Evolutionary conservation across 1,140 invertebrate genomes (phyloP).

Genomic region (Lepidurus arcticus): DNA sequence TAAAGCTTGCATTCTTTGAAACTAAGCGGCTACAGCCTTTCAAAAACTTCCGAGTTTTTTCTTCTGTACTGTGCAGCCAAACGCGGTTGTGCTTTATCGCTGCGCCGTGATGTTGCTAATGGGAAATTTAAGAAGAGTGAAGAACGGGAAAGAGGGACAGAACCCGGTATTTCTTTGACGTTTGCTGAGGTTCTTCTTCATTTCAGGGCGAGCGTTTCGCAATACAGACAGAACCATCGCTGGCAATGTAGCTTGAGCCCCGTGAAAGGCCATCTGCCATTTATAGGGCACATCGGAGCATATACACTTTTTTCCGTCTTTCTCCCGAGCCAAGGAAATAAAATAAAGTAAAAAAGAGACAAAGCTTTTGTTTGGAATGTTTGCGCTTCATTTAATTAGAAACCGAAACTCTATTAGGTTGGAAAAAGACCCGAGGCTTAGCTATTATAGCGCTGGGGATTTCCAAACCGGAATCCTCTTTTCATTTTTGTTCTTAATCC

Average conservation of each 20-base stretch:
- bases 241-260: too few species aligned
- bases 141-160: neutral
- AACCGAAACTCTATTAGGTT: too few species aligned
- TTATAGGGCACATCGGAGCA: neutral
- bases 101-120: neutral
- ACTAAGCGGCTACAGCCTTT: too few species aligned
- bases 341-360: neutral
- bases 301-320: neutral
- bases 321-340: neutral
- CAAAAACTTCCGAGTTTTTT: neutral
- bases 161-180: neutral
- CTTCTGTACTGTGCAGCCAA: neutral
- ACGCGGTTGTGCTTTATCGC: conserved; percentile 7
- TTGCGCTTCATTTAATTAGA: too few species aligned
- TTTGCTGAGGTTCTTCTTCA: neutral
- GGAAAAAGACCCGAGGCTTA: too few species aligned
- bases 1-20: too few species aligned
- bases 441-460: too few species aligned
- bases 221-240: neutral
- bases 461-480: too few species aligned
- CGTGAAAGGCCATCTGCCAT: too few species aligned
- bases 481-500: too few species aligned
- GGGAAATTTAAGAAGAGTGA: neutral
- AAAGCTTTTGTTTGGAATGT: too few species aligned
- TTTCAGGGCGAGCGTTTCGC: neutral